phyloP scores from a whole-genome alignment of 2,888 invertebrate species.

The Drosophila mayaguana region DNA sequence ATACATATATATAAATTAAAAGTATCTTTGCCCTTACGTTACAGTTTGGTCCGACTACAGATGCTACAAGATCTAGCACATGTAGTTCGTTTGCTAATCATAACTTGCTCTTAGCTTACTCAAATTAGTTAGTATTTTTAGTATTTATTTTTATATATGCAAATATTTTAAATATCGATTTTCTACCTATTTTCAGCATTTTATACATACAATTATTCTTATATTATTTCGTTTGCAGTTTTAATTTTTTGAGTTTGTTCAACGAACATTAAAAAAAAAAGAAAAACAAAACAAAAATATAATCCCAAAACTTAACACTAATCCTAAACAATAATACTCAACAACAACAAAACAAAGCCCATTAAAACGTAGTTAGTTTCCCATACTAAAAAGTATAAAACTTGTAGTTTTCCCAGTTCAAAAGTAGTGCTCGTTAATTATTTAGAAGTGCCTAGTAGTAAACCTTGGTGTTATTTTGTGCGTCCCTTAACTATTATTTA shows the following conservation, averaged over 20 bases:
- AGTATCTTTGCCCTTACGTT: slow-evolving; percentile 15
- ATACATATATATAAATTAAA: neutral
- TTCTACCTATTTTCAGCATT: slow-evolving; percentile 81
- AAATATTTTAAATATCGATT: slow-evolving; percentile 81
- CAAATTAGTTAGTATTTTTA: slow-evolving; percentile 34
- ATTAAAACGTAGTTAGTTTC: slow-evolving; percentile 73
- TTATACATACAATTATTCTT: slow-evolving; percentile 50
- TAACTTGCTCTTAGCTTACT: slow-evolving; percentile 27
- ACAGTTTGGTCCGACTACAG: slow-evolving; percentile 18
- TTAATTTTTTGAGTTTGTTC: slow-evolving; percentile 51
- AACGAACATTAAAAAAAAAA: slow-evolving; percentile 19
- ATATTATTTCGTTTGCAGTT: slow-evolving; percentile 79
- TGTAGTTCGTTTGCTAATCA: slow-evolving; percentile 4
- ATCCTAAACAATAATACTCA: slow-evolving; percentile 49
- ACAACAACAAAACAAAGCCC: slow-evolving; percentile 53
- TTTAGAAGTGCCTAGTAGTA: slow-evolving; percentile 42
- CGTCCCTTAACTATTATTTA: slow-evolving; percentile 41
- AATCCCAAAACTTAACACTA: slow-evolving; percentile 62
- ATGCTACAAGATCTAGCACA: slow-evolving; percentile 1
- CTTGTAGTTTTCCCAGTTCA: slow-evolving; percentile 53
- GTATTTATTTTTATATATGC: slow-evolving; percentile 80
- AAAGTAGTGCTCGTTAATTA: slow-evolving; percentile 61
- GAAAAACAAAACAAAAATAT: slow-evolving; percentile 31
- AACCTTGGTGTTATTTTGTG: slow-evolving; percentile 54
- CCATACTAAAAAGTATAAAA: slow-evolving; percentile 64